Base-by-base conservation (phyloP, 2,113 vertebrate genomes). In the Cephalopterus ornatus region DNA sequence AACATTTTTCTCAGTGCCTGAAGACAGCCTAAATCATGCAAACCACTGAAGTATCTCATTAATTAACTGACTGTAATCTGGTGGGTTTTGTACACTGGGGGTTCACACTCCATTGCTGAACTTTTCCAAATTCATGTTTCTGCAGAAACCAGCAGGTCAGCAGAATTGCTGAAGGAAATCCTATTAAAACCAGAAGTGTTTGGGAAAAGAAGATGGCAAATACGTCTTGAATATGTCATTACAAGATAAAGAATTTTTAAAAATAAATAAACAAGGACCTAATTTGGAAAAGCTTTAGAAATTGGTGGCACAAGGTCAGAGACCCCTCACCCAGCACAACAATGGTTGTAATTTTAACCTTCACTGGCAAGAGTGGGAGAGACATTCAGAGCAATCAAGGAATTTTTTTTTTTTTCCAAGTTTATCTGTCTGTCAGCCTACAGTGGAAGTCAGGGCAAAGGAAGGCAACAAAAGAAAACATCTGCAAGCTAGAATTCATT, bases 1-100 rank as follows among this genome's bases (percentile, higher is more conserved):
- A 87, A 74, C 9, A 65, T 91, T 92, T 82, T 92, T 89, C 50
- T 89, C 91, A 90, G 65, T 72, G 92, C 82, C 91, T 80, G 76
- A 95, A 96, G 85, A 85, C 50, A 92, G 44, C 42, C 47, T 80
- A 96, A 88, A 89, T 83, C 75, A 85, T 41, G 77, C 73, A 94
- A 90, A 92, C 53, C 66, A 76, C 30, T 91, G 76, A 96, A 93
- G 42, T 67, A 90, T 63, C 75, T 93, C 58, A 80, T 84, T 96
- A 95, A 96, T 93, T 95, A 91, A 92, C 88, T 72, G 77, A 80
- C 84, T 93, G 32, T 89, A 66, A 88, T 93, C 90, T 92, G 68
- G 65, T 73, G 58, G 53, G 46, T 6, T 92, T 93, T 90, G 50
- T 94, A 88, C 33, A 61, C 50, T 32, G 65, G 33, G 39, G 62